Base-by-base conservation (phyloP, 1,140 invertebrate species). In the Heliothis virescens region DNA sequence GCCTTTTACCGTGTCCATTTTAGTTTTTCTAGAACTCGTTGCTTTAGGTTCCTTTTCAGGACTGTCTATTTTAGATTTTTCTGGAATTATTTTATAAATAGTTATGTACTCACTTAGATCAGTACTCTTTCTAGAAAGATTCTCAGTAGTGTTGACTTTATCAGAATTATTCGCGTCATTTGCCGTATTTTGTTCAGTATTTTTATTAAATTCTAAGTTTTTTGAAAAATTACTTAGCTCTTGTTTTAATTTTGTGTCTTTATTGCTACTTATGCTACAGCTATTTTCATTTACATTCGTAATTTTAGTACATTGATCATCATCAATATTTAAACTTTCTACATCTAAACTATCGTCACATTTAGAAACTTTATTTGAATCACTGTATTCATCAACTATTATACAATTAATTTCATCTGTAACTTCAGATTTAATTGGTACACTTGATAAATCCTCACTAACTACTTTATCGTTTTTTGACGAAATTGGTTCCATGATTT, bases 51-150 rank as follows among this genome's bases (percentile, higher is more conserved):
- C 21, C 16, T 7, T 62, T 5, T 29, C 57, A 48, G 18, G 7
- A 26, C 0, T 12, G 18, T 73, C 71, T 5, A 15, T 73, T 50
- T 62, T 75, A 12, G n/a, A 11, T n/a, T 52, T 52, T 65, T 87
- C 83, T 9, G 79, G 65, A 41, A 88, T 79, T 50, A 88, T 90
- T 85, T 87, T 87, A 41, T 89, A 90, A 3, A 90, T 83, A 12
- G 86, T 89, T 53, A 90, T 80, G 59, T 80, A 86, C 78, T 90
- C 83, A 15, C 57, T 63, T 26, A 57, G 16, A 74, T 79, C 62
- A 15, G 67, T 71, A 53, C 60, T 76, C 41, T 50, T 60, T 73
- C 81, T 77, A 55, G 26, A 18, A 57, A 60, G 41, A 79, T 47
- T 12, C 57, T 63, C 53, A 53, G 71, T 52, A 2, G 26, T 80